Evolutionary conservation across 2,113 vertebrate species (phyloP), one percentile per base, ranked within the genome.

Genomic region (Ciconia boyciana): DNA sequence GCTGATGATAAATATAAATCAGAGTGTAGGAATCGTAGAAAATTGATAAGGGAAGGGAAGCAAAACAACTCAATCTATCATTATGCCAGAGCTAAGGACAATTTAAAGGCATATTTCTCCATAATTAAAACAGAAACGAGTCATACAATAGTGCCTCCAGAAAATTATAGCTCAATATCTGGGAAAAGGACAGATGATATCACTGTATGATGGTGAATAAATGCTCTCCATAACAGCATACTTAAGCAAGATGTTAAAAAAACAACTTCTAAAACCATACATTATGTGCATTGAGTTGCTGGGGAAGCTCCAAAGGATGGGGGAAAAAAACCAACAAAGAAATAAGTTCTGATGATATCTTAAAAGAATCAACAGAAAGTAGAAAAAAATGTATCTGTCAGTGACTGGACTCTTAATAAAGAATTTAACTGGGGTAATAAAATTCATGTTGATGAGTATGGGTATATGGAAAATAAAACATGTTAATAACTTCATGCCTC

Each of bases 1-100:
- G 13, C 15, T 71, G 55, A 75, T 46, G 11, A 78, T 55, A 91
- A 87, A 91, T 71, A 79, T n/a, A 79, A 87, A 94, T 82, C 61
- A 71, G 28, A 83, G 22, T 43, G 39, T 34, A 93, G 25, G 44
- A 94, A 85, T 43, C 3, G 1, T 31, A 71, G 51, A 82, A 95
- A 93, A 90, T 39, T 93, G 43, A 26, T 87, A 93, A 32, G 18
- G 60, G 15, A 85, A 90, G 28, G 11, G 25, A 87, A 91, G 46
- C 15, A 92, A 87, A 95, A 68, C 4, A 10, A 68, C 11, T 66
- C 55, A 22, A 69, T 77, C 58, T 87, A 71, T 66, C 66, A 76
- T 49, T 60, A 43, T 58, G 25, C 17, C 39, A 85, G 32, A 82
- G 65, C n/a, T 62, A 51, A 55, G 22, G 20, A 79, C 61, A 76